Base-by-base conservation (phyloP, 2,888 invertebrate genomes). In the Griposia aprilina region DNA sequence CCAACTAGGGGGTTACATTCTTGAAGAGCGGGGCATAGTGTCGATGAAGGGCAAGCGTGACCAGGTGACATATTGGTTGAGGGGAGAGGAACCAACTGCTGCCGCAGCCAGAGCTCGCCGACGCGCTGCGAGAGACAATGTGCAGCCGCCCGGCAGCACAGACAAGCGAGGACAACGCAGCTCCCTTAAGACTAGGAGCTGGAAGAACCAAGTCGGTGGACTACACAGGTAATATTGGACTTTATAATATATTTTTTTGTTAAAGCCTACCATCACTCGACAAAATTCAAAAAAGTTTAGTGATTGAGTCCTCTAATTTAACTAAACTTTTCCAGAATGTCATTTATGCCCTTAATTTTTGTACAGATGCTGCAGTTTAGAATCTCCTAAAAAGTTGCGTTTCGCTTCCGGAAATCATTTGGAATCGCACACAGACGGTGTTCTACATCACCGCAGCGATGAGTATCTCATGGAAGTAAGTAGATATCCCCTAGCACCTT, bases 21-120 rank as follows among this genome's bases (percentile, higher is more conserved):
- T 98, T 8, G 96, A 97, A 74, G 98, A 98, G 90, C 97, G 99
- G 0, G 99, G 99, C 0, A 90, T 98, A 52, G 97, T 98, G 8
- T 96, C 98, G 6, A 98, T 99, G 97, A 99, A 99, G 92, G 98
- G 98, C 67, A 98, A 98, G 93, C 98, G 98, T 0, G 98, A 98
- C 65, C 98, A 98, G 92, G 86, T 91, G 83, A 99, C 99, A 2
- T 99, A 98, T 93, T 99, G 98, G 98, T 94, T 99, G 60, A 94
- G 98, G 10, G 98, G 98, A 0, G 98, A 99, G 92, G 98, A 98
- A 78, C 96, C 97, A 0, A 94, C 95, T 11, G 97, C 97, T 65
- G 97, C 97, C 48, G 96, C 91, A 8, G 97, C 70, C 93, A 96
- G 78, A 96, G 98, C 66, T 96, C 96, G 79, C 95, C 57, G 94